Percentiles rank a stretch among this genome's conserved stretches.
phyloP scores from a whole-genome alignment of 2,113 vertebrate genomes.

The Vidua macroura region DNA sequence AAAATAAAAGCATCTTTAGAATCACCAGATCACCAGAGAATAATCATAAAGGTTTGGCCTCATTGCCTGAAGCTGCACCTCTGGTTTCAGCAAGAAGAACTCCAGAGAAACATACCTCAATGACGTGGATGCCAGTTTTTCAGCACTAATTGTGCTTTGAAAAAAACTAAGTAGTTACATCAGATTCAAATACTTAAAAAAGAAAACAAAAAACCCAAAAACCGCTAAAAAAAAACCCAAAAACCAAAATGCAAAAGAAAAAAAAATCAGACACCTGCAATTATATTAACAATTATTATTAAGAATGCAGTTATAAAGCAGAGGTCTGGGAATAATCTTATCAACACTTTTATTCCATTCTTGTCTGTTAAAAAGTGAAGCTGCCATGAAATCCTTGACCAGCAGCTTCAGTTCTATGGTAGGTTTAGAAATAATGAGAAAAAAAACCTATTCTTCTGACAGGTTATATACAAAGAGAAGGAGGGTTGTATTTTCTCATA shows the following conservation, averaged over 20 bases:
- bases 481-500: not conserved
- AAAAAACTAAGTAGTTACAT: not conserved
- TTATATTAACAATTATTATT: not conserved
- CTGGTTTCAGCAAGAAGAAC: not conserved
- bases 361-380: not conserved
- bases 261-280: not conserved
- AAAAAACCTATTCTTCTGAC: not conserved
- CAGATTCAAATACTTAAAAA: not conserved
- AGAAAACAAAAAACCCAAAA: not conserved
- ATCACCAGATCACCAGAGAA: not conserved
- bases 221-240: accelerated
- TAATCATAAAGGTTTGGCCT: not conserved
- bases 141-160: not conserved
- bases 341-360: not conserved
- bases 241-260: not conserved
- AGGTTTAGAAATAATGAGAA: not conserved
- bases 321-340: not conserved
- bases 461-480: not conserved
- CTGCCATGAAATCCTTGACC: not conserved
- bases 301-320: not conserved
- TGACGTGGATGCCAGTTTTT: not conserved
- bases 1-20: not conserved
- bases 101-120: not conserved
- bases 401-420: not conserved
- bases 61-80: not conserved